Conservation (phyloP, 2,113 vertebrate genomes). For the Centrocercus urophasianus region DNA sequence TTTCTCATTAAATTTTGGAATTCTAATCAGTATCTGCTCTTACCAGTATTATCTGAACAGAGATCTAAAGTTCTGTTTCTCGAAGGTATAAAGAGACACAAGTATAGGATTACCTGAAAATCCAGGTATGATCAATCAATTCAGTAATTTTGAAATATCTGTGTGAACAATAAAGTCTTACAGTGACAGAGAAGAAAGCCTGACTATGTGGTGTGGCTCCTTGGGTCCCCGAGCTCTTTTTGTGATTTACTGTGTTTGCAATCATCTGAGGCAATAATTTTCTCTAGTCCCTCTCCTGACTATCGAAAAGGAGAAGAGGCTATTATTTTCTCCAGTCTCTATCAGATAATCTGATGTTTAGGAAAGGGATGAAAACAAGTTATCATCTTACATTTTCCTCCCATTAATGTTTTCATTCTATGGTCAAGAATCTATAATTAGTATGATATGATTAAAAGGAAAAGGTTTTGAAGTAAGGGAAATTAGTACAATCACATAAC, state of each 20-base stretch:
- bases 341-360: no score
- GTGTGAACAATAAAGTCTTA: neutral
- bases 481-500: neutral
- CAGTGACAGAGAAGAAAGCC: neutral
- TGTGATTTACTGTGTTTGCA: neutral
- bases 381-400: neutral
- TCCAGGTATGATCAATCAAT: neutral
- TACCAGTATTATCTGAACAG: neutral
- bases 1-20: neutral
- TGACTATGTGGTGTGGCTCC: neutral
- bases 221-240: neutral
- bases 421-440: neutral
- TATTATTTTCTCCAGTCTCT: neutral
- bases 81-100: neutral
- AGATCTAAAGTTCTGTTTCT: constrained; percentile 1
- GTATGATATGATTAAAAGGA: no score
- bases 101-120: neutral
- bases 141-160: neutral
- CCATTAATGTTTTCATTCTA: neutral
- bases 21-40: neutral
- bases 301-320: neutral
- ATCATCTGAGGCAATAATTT: no score
- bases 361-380: neutral
- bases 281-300: neutral
- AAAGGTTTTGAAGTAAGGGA: neutral